Evolutionary conservation across 2,113 vertebrate species (phyloP), one percentile per base, ranked within the genome.

Genomic region (Antechinus flavipes): DNA sequence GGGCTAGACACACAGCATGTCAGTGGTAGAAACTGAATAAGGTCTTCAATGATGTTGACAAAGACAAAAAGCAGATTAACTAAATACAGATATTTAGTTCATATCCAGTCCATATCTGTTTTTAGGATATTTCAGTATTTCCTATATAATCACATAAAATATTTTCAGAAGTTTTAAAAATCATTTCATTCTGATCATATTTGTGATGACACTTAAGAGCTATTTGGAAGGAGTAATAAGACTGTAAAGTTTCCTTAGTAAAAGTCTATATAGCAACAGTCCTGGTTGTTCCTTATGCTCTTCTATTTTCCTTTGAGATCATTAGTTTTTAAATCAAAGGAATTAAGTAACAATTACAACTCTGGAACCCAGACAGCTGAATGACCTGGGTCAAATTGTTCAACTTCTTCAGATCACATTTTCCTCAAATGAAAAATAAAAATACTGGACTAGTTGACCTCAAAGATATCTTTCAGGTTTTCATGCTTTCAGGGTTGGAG

Each of bases 111-210:
- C 54, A 93, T 6, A 93, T 96, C 91, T 90, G 92, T 96, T 24
- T 94, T 61, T 93, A 96, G 92, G 93, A 97, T 97, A 96, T 92
- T 97, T 95, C 12, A 6, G 95, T 96, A 93, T 93, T 96, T 68
- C 95, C 95, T 97, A 96, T 95, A 93, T 97, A 96, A 97, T 95
- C 93, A 96, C 91, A 96, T 97, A 97, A 91, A 90, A 95, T 90
- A 95, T 97, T 96, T 96, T 93, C 89, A 61, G 89, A 97, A 92
- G 90, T 94, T 96, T 95, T 97, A 93, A 61, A 61, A 95, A 95
- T 97, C 95, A 95, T 96, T 14, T 96, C 96, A 97, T 95, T 97
- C 27, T 97, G 95, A 97, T 95, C 96, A 96, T 55, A 76, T 27
- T 76, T 92, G 91, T 97, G 97, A 94, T 91, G 96, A 97, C 91